Conservation (phyloP, 2,888 invertebrate genomes). For the Lamellibrachia columna region DNA sequence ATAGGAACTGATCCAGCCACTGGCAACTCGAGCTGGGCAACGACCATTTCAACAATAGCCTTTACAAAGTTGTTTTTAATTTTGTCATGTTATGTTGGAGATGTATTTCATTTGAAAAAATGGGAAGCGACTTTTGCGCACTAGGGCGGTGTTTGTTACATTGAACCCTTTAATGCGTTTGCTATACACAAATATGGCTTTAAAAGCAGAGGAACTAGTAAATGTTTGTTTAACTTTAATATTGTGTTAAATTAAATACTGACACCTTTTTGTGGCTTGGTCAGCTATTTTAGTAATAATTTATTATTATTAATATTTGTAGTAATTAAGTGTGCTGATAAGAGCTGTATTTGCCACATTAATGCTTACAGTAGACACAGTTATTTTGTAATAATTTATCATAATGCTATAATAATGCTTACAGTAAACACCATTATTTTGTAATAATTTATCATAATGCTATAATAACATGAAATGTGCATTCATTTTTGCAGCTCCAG, state of each 20-base stretch:
- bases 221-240: background rate
- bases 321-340: background rate
- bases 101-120: background rate
- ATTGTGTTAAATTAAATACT: background rate
- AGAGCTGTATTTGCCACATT: background rate
- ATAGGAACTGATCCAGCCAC: background rate
- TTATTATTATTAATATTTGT: background rate
- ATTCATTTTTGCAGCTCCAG: slow-evolving; percentile 31
- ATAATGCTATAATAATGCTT: background rate
- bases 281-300: no score
- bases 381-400: background rate
- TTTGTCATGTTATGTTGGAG: background rate
- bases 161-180: background rate
- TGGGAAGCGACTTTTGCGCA: background rate
- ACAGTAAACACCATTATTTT: background rate
- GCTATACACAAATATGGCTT: background rate
- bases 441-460: background rate
- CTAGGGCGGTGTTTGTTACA: background rate
- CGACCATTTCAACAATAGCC: background rate
- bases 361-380: background rate
- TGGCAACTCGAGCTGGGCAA: background rate
- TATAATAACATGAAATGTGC: background rate
- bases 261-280: background rate
- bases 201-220: background rate
- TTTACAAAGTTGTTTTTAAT: background rate